Conservation (phyloP, 2,113 vertebrate genomes). For the Thalassoma bifasciatum region DNA sequence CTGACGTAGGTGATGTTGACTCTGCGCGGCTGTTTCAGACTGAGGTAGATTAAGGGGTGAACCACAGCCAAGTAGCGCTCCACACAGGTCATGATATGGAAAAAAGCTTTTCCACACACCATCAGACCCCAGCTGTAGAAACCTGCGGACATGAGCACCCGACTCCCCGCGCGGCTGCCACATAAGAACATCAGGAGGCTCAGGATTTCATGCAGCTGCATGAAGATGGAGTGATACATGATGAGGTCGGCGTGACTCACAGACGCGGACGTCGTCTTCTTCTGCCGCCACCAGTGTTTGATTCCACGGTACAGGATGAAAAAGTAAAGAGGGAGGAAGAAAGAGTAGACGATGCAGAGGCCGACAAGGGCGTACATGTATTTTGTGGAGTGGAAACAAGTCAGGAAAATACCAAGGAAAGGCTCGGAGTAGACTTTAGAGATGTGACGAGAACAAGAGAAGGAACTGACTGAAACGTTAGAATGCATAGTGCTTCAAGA, state of each 20-base stretch:
- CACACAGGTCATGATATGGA: slow-evolving; percentile 40
- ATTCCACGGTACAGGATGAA: not conserved
- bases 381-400: not conserved
- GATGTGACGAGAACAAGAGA: not conserved
- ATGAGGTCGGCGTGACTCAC: slow-evolving; percentile 23
- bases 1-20: slow-evolving; percentile 18
- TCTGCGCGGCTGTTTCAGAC: not conserved
- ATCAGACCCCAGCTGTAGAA: accelerated
- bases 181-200: not conserved
- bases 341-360: not conserved
- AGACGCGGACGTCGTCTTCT: not conserved
- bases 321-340: not conserved
- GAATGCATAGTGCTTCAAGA: not conserved
- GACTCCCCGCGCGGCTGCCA: accelerated
- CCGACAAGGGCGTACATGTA: accelerated
- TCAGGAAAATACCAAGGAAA: not conserved
- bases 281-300: not conserved
- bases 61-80: slow-evolving; percentile 52
- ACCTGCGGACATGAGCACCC: accelerated
- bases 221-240: slow-evolving; percentile 18
- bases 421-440: not conserved
- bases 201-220: slow-evolving; percentile 5
- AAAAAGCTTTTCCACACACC: not conserved
- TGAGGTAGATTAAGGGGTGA: slow-evolving; percentile 48
- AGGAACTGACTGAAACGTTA: not conserved